Percentiles rank a stretch among this genome's conserved stretches.
Evolutionary conservation across 2,797 vertebrate genomes (phyloP).

Genomic region (Ceyx erithaca): DNA sequence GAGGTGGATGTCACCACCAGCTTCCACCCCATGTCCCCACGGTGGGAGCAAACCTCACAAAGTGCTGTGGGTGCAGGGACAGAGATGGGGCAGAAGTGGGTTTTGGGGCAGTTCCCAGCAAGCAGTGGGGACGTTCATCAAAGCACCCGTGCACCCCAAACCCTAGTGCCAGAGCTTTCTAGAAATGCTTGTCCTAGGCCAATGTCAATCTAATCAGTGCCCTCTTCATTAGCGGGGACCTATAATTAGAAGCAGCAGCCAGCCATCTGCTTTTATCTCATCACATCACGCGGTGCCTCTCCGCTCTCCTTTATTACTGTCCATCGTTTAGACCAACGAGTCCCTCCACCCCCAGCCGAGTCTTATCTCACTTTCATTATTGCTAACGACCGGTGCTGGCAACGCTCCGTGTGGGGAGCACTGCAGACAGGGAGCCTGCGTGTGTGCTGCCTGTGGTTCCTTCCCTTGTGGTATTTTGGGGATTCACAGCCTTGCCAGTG

Average conservation of each 20-base stretch:
- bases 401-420: rapidly evolving
- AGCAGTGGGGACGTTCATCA: not conserved
- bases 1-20: rapidly evolving
- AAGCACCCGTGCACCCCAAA: not conserved
- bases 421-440: not conserved
- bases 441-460: not conserved
- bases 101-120: not conserved
- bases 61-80: not conserved
- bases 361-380: constrained; percentile 28
- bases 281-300: constrained; percentile 6
- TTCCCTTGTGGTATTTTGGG: not conserved
- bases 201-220: constrained; percentile 25
- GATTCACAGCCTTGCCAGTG: not conserved
- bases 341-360: not conserved
- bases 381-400: not conserved
- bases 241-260: constrained; percentile 65
- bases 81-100: not conserved
- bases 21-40: rapidly evolving
- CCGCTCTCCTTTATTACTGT: not conserved
- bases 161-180: not conserved
- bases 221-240: constrained; percentile 19
- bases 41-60: not conserved
- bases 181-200: not conserved
- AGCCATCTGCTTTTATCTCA: constrained; percentile 50
- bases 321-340: not conserved